Evolutionary conservation across 2,113 vertebrate genomes (phyloP), one percentile per base, ranked within the genome.

Genomic region (Serilophus lunatus): DNA sequence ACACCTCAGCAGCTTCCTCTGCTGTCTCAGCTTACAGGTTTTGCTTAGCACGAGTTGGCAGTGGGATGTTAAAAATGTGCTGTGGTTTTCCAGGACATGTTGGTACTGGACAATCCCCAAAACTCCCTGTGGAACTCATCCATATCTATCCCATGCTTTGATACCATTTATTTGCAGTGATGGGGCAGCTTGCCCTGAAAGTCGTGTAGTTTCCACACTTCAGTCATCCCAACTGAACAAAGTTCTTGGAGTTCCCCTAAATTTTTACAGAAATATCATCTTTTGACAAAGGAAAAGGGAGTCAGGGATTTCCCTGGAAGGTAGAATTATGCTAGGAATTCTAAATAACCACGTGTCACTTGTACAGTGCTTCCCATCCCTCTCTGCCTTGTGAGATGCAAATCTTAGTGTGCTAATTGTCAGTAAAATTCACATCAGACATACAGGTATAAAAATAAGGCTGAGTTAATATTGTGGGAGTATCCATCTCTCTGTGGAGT

Each of bases 191-290:
- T 65, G 36, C n/a, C 23, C 65, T 71, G 66, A 42, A 33, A 50
- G 59, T 36, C 18, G 13, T 7, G 35, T 10, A 17, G 13, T 54
- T 91, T 85, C 82, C 81, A 36, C 0, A 0, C 44, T 60, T 56
- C 17, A 6, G 3, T 23, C 24, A 1, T 25, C 60, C 18, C 42
- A 78, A 3, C 20, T n/a, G 33, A 77, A 23, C 10, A 16, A 51
- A 85, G 9, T 9, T 68, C 71, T 53, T 47, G 50, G 88, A 53
- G 38, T 90, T 94, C 50, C 90, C 75, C 75, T 92, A 63, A 72
- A 91, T 85, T 64, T 60, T 42, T 28, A 36, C 42, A 54, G 65
- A 40, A 85, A 35, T 60, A 23, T 3, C 87, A 56, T 29, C 8
- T 87, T 89, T 40, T 76, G 74, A 16, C 24, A 20, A 18, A 42